Evolutionary conservation across 2,113 vertebrate genomes (phyloP), one percentile per base, ranked within the genome.

Genomic region (Suncus etruscus): DNA sequence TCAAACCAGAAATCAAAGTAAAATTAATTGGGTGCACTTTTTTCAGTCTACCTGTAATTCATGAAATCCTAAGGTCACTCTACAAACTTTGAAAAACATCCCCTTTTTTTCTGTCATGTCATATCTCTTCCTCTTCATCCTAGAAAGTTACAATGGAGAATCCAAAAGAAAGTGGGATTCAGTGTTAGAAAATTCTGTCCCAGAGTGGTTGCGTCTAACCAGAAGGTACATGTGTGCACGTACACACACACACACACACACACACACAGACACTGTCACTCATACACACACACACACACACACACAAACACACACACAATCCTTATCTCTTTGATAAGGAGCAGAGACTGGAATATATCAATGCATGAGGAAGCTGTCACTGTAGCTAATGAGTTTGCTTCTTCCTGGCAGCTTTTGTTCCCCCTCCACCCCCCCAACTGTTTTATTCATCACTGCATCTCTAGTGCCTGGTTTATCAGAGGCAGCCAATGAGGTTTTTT

Each of bases 51-150:
- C 24, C 45, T 79, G 12, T 54, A 77, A 32, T 80, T 77, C 72
- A 86, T 0, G 7, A 31, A 61, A 32, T 78, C 83, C 77, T 69
- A 74, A 72, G 25, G 54, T 83, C 73, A 63, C 90, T 76, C 87
- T 90, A 79, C 11, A 93, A 79, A 74, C 29, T 31, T 84, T 69
- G 61, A 32, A 66, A 87, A 87, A 82, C 14, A 27, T 8, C 72
- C 18, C 31, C 31, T 2, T 31, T 50, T 31, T 29, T 25, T 20
- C 58, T 2, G 18, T 51, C 69, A 32, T 22, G 61, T 58, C 47
- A 0, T 6, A 85, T 54, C 88, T 89, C 72, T 32, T 69, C 74
- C 54, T 94, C 9, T 12, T 9, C n/a, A n/a, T n/a, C n/a, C 39
- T 8, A 6, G 58, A 27, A 84, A 31, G 20, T 15, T 25, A 25